These are phyloP conservation scores for Augochlorella aurata DNA, from an alignment of 2,888 invertebrate species.

Conservation along the genomic window DNA sequence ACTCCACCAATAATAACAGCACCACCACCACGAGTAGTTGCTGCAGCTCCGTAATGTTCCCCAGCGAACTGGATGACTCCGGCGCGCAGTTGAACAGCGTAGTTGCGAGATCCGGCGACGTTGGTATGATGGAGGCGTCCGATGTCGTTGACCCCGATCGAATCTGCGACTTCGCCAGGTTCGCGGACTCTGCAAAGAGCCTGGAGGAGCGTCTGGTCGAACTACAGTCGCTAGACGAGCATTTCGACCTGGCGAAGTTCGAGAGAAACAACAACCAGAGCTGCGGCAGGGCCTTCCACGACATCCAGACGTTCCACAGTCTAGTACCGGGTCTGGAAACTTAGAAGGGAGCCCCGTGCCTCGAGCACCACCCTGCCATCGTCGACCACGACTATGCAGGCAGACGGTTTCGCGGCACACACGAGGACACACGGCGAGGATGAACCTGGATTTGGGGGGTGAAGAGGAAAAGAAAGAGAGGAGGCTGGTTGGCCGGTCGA, in stretches of 20 bases:
- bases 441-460: conserved; percentile 40
- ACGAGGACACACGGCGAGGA: conserved; percentile 54
- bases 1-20: conserved; percentile 41
- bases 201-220: conserved; percentile 77
- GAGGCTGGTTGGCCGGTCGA: background rate
- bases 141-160: conserved; percentile 75
- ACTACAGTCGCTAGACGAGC: conserved; percentile 76
- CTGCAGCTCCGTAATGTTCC: conserved; percentile 58
- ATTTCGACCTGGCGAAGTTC: conserved; percentile 76
- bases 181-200: conserved; percentile 74
- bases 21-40: conserved; percentile 43
- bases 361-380: conserved; percentile 47
- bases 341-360: conserved; percentile 67
- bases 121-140: conserved; percentile 71
- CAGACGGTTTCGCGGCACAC: conserved; percentile 47
- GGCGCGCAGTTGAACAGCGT: conserved; percentile 40
- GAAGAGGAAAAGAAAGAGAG: conserved; percentile 5
- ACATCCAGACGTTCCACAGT: conserved; percentile 79
- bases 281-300: conserved; percentile 79
- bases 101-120: conserved; percentile 45
- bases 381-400: conserved; percentile 35
- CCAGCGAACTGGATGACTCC: conserved; percentile 57
- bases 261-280: conserved; percentile 79
- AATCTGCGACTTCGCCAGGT: conserved; percentile 77
- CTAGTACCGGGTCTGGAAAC: conserved; percentile 79